A percentile compares a stretch with the other conserved stretches of the same genome.
phyloP scores from a whole-genome alignment of 2,113 vertebrate genomes.

The Tragelaphus scriptus region DNA sequence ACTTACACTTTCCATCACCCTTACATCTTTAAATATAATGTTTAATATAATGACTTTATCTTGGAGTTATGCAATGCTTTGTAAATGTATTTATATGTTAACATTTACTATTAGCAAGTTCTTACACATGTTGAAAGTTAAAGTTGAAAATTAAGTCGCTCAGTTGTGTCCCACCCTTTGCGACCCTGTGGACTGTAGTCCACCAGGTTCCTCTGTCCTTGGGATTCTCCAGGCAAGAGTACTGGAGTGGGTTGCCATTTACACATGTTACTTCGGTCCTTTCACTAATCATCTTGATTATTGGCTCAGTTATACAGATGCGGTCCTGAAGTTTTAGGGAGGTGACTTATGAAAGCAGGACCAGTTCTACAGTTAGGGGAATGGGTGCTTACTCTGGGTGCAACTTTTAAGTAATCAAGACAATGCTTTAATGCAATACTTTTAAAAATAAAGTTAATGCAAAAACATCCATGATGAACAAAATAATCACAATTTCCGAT shows the following conservation, averaged over 20 bases:
- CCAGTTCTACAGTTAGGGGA: not conserved
- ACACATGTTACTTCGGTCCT: not conserved
- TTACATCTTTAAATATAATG: constrained; percentile 10
- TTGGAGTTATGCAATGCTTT: not conserved
- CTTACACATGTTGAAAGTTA: not conserved
- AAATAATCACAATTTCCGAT: not conserved
- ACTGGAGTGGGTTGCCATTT: not conserved
- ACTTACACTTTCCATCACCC: not conserved
- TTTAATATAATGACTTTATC: constrained; percentile 47
- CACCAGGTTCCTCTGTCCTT: too few species aligned
- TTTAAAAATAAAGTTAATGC: not conserved
- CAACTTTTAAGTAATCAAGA: not conserved
- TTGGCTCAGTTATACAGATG: not conserved
- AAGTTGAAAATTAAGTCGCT: not conserved
- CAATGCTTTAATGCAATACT: not conserved
- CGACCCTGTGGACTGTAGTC: too few species aligned
- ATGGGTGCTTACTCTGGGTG: not conserved
- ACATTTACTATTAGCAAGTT: not conserved
- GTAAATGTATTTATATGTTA: not conserved
- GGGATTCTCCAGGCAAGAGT: too few species aligned
- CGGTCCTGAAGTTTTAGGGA: not conserved
- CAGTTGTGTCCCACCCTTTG: too few species aligned
- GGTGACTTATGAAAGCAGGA: not conserved
- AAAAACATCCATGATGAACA: not conserved
- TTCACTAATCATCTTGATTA: not conserved